Base-by-base conservation (phyloP, 2,113 vertebrate species). In the human (Homo sapiens) region DNA sequence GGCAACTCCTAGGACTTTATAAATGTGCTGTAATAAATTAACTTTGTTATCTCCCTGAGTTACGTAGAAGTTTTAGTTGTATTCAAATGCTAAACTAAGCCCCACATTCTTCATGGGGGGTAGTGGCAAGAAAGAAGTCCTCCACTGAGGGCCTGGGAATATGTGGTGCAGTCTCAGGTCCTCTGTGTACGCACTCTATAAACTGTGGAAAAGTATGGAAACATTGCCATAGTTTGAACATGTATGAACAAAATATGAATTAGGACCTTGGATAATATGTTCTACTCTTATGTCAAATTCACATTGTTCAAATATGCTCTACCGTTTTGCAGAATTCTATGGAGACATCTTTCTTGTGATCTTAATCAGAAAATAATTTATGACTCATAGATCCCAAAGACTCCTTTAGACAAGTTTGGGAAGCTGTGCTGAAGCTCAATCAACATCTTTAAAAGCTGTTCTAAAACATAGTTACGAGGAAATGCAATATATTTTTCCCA, bases 61-160 rank as follows among this genome's bases (percentile, higher is more conserved):
- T 93, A 80, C 83, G 95, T 93, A 83, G 96, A 96, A 93, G 45
- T 92, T 97, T 92, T 92, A 97, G 86, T 96, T 87, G 17, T 95
- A 97, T 76, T 97, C 57, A 95, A 93, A 92, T 59, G 38, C 68
- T 89, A 92, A 94, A 94, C 70, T 32, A 92, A 97, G 66, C 75
- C 96, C 76, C 23, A 73, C 85, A 78, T 91, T 93, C 95, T 97
- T 90, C 82, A 59, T 85, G 94, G 92, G 96, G 93, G 90, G 82
- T 84, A 89, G 16, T 95, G 81, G 81, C 55, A 35, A 88, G 40
- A 89, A 89, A 89, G 45, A 83, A 80, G n/a, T 80, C 18, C 59
- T 64, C 4, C 0, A 64, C 2, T 2, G 40, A 81, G 27, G 52
- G 45, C 8, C 45, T 11, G 38, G 68, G 27, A 81, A 38, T 48